These are phyloP conservation scores for Onthophagus sagittarius DNA, from an alignment of 2,888 invertebrate genomes.

Conservation along the genomic window DNA sequence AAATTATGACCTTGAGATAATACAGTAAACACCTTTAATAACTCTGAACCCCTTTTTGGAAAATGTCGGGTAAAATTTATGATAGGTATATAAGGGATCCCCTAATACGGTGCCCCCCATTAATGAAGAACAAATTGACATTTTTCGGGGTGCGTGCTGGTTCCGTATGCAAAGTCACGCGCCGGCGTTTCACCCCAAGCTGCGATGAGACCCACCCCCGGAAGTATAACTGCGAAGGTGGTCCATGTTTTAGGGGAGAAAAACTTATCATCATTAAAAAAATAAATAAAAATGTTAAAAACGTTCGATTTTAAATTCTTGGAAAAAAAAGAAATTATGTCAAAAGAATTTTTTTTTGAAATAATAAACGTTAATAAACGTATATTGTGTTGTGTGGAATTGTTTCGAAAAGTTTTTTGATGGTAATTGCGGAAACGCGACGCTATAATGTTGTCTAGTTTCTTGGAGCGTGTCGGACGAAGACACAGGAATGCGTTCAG, in stretches of 20 bases:
- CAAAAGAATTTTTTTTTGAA: too few species aligned
- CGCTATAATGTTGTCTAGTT: conserved; percentile 45
- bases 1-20: neutral
- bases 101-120: conserved; percentile 46
- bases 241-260: neutral
- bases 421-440: neutral
- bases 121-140: conserved; percentile 52
- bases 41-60: conserved; percentile 1
- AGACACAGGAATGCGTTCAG: conserved; percentile 40
- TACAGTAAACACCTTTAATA: conserved; percentile 1
- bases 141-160: conserved; percentile 50
- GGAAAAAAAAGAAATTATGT: too few species aligned
- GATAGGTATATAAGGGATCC: conserved; percentile 32
- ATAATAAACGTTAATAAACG: too few species aligned
- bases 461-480: conserved; percentile 35
- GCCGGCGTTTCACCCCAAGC: conserved; percentile 7
- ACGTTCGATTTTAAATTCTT: too few species aligned
- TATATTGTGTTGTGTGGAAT: neutral
- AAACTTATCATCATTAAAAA: too few species aligned
- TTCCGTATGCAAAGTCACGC: conserved; percentile 50
- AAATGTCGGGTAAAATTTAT: conserved; percentile 37
- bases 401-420: neutral
- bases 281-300: too few species aligned
- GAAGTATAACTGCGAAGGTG: neutral
- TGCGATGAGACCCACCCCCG: conserved; percentile 10